Evolutionary conservation across 2,113 vertebrate species (phyloP), one percentile per base, ranked within the genome.

Genomic region (Planiliza haematocheilus): DNA sequence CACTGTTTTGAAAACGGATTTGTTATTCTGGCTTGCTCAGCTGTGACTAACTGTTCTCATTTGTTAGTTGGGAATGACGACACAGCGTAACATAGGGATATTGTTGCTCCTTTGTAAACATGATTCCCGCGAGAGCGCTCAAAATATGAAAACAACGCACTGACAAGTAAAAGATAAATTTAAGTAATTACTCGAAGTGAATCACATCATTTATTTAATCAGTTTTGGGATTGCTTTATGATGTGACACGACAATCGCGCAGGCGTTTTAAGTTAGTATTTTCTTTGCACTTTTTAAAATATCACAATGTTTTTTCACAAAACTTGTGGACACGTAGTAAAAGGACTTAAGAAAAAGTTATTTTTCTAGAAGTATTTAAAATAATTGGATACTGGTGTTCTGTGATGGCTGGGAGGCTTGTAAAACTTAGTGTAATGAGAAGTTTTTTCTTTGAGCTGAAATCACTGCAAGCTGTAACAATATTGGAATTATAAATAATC

Each of bases 401-500:
- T 39, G 45, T 48, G 52, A 71, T 57, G 1, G 36, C 64, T 67
- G 45, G 36, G 20, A 70, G 70, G 60, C 69, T 70, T 65, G 43
- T 61, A 61, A 80, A 82, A 66, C 45, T 41, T 53, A 14, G 11
- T 49, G 20, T 66, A 68, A 73, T 70, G 69, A 67, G 57, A 77
- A 50, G 53, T 63, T 16, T 81, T n/a, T 62, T 67, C 52, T 79
- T 78, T 57, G 39, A 53, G 65, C n/a, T 70, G 42, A 69, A 75
- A 81, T 46, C 39, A 65, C 60, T 42, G 49, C 57, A 59, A 72
- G 60, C 70, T 53, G 51, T 78, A 50, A 74, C 50, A 38, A 74
- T 52, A 68, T 74, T 62, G 59, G 59, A 70, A 69, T 58, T 38
- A 55, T 43, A 78, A 77, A 71, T 59, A 36, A 77, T 84, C 74